Evolutionary conservation across 2,113 vertebrate species (phyloP), one percentile per base, ranked within the genome.

Genomic region (Periophthalmus modestus): DNA sequence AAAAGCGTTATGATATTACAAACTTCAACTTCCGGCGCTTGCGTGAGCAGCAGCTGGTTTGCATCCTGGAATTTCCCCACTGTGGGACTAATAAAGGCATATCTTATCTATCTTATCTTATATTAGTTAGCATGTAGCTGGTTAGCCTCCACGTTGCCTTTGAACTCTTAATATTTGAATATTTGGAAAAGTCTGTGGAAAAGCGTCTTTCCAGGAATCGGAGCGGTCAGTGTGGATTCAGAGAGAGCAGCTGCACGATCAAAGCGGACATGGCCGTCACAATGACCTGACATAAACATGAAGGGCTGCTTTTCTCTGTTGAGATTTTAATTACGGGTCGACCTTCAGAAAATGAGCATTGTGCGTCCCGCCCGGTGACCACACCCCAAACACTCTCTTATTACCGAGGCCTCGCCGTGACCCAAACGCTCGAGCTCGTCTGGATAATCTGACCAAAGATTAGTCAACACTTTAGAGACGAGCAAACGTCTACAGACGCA

Each of bases 341-440:
- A 71, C 48, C 48, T 73, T 70, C 52, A 82, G 58, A 83, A 89
- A 91, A 89, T 88, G 72, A 92, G 28, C 28, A 90, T 92, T 91
- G 91, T 3, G 28, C 28, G 28, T 28, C 28, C 28, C 28, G 28
- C 28, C 3, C 28, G 28, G 86, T 28, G 28, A 28, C 28, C 28
- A 28, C 28, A 28, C 84, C 72, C n/a, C 79, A 89, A 87, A 86
- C 77, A 82, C 83, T 76, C 78, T 79, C 86, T 88, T 86, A 92
- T 92, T 93, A 92, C 80, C 72, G 85, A 75, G 65, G 72, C 83
- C 54, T 82, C 67, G 68, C 68, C 81, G 72, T 33, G 47, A 66
- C 23, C n/a, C 36, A 75, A 73, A 81, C 75, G 77, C 75, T 73
- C 62, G 36, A 1, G 36, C 1, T 72, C 58, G 77, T 81, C 71